Evolutionary conservation across 2,888 invertebrate genomes (phyloP).

Genomic region (Ditylenchus weischeri): DNA sequence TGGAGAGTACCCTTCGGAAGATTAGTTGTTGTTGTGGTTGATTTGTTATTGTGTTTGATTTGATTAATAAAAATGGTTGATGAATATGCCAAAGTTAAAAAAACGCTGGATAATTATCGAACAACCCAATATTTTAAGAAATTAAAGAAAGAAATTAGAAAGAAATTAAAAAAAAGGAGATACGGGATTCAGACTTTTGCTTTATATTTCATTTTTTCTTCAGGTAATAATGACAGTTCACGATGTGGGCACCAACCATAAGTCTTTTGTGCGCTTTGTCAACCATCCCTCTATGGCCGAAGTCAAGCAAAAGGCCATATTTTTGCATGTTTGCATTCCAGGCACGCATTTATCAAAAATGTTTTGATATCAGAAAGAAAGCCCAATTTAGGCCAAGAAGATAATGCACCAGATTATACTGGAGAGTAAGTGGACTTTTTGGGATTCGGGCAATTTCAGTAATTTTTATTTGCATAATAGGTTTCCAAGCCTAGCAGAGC

Average conservation of each 20-base stretch:
- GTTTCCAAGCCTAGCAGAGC: slow-evolving; percentile 72
- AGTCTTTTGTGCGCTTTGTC: slow-evolving; percentile 77
- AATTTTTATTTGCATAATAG: slow-evolving; percentile 56
- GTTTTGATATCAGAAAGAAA: too few species aligned
- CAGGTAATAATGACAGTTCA: slow-evolving; percentile 79
- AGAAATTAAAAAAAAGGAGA: too few species aligned
- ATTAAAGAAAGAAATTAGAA: too few species aligned
- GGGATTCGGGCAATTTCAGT: not conserved
- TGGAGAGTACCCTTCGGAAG: too few species aligned
- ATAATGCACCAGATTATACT: slow-evolving; percentile 66
- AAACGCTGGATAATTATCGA: too few species aligned
- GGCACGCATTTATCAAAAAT: slow-evolving; percentile 67
- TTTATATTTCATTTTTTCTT: too few species aligned
- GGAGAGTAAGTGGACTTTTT: slow-evolving; percentile 41
- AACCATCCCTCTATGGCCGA: slow-evolving; percentile 78
- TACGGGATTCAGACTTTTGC: too few species aligned
- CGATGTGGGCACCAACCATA: slow-evolving; percentile 74
- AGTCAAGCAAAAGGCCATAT: slow-evolving; percentile 78
- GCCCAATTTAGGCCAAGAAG: slow-evolving; percentile 71
- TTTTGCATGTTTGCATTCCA: slow-evolving; percentile 80
- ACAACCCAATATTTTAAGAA: too few species aligned
- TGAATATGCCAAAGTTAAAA: too few species aligned
- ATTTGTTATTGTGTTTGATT: too few species aligned
- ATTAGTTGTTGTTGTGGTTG: too few species aligned
- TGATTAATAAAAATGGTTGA: too few species aligned